phyloP scores from a whole-genome alignment of 2,888 invertebrate genomes.

The Boloria selene region DNA sequence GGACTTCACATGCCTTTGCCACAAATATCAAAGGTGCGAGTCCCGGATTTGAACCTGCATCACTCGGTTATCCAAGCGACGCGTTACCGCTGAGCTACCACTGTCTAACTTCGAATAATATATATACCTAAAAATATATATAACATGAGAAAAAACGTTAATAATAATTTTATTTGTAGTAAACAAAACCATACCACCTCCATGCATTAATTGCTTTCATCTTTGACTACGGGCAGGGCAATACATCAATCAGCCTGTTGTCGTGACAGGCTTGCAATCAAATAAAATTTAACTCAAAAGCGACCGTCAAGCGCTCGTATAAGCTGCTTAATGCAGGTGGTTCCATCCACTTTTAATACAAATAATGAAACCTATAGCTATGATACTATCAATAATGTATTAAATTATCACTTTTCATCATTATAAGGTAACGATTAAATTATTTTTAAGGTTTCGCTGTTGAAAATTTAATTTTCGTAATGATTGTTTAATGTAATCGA shows the following conservation, averaged over 20 bases:
- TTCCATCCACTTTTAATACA: constrained; percentile 40
- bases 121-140: background rate
- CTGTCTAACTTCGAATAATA: background rate
- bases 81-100: too few species aligned
- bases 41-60: too few species aligned
- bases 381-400: constrained; percentile 6
- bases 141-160: too few species aligned
- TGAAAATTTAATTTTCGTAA: too few species aligned
- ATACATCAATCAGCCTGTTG: constrained; percentile 76
- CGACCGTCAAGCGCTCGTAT: constrained; percentile 50
- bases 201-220: constrained; percentile 42
- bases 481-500: too few species aligned
- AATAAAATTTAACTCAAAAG: constrained; percentile 79
- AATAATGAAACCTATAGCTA: constrained; percentile 25
- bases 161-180: constrained; percentile 4
- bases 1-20: too few species aligned
- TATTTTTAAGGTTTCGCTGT: too few species aligned
- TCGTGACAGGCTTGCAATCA: constrained; percentile 66
- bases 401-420: constrained; percentile 1
- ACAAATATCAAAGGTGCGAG: too few species aligned
- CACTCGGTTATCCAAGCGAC: too few species aligned
- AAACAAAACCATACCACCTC: constrained; percentile 26
- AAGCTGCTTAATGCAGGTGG: constrained; percentile 53
- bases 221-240: constrained; percentile 51
- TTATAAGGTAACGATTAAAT: too few species aligned